A percentile compares a stretch with the other conserved stretches of the same genome.
Evolutionary conservation across 2,888 invertebrate species (phyloP).

Genomic region (Pachymerium ferrugineum): DNA sequence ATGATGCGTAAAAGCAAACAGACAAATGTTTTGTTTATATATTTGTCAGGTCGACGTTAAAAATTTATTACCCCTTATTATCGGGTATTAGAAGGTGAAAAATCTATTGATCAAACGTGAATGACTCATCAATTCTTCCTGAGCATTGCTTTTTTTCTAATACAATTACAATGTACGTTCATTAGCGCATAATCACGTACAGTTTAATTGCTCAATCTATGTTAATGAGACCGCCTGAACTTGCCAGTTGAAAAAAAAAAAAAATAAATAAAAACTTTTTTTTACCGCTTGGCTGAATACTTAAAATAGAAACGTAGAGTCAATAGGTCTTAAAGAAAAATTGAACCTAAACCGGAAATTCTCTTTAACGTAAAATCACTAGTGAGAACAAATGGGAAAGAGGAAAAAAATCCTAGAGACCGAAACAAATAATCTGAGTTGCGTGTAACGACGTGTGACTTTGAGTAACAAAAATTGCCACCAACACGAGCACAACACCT

Average conservation of each 20-base stretch:
- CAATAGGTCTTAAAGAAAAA: too few species aligned
- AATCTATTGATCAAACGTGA: neutral
- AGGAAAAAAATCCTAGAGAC: too few species aligned
- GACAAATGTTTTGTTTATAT: too few species aligned
- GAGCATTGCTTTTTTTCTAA: slow-evolving; percentile 7
- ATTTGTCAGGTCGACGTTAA: too few species aligned
- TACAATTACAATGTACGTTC: neutral
- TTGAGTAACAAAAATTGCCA: neutral
- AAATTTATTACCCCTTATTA: neutral
- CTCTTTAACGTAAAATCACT: too few species aligned
- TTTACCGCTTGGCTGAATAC: too few species aligned
- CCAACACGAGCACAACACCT: slow-evolving; percentile 1
- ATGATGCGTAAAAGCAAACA: too few species aligned
- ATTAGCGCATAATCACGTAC: neutral
- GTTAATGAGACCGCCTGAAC: neutral
- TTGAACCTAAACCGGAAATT: too few species aligned
- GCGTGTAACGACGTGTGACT: neutral
- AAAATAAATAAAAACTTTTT: neutral
- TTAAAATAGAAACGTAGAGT: neutral
- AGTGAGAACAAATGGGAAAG: too few species aligned
- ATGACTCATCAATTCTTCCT: slow-evolving; percentile 12
- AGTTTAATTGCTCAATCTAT: slow-evolving; percentile 1
- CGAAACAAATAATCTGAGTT: too few species aligned
- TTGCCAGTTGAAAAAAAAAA: neutral
- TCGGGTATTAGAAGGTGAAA: neutral